phyloP scores from a whole-genome alignment of 1,140 invertebrate species.

The Coenobita brevimanus region DNA sequence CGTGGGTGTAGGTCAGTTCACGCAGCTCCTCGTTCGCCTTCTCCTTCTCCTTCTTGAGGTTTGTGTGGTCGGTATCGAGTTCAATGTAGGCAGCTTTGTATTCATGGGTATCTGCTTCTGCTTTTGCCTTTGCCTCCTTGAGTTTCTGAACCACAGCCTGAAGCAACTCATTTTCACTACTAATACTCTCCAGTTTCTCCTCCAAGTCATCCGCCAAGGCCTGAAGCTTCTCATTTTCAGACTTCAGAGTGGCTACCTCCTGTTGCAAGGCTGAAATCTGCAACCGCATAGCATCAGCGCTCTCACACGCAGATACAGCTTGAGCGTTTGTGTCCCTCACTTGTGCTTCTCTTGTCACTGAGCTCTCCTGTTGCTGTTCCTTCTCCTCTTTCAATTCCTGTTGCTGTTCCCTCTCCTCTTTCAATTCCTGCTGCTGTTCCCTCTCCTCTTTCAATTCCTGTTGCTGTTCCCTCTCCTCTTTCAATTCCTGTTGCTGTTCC shows the following conservation, averaged over 20 bases:
- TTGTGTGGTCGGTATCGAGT: constrained; percentile 56
- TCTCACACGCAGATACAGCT: no score
- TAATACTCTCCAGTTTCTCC: constrained; percentile 48
- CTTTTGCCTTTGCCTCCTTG: constrained; percentile 55
- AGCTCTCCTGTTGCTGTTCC: not conserved
- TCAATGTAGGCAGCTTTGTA: constrained; percentile 67
- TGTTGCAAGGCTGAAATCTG: constrained; percentile 36
- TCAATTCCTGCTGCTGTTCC: constrained; percentile 52
- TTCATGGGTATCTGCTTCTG: constrained; percentile 48
- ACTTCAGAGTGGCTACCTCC: constrained; percentile 44
- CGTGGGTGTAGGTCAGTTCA: constrained; percentile 51
- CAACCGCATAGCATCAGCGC: no score
- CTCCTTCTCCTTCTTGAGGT: constrained; percentile 58
- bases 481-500: no score
- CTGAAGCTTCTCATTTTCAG: constrained; percentile 61
- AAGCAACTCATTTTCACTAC: constrained; percentile 51
- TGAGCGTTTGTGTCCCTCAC: no score
- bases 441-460: no score
- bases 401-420: no score
- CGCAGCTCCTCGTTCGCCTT: constrained; percentile 54
- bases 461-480: no score
- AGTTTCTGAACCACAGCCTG: constrained; percentile 52
- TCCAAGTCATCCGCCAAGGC: constrained; percentile 49
- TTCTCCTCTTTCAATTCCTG: no score
- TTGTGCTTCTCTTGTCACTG: no score